A percentile compares a stretch with the other conserved stretches of the same genome.
Conservation (phyloP, 2,888 invertebrate species). For the Mythimna loreyi region DNA sequence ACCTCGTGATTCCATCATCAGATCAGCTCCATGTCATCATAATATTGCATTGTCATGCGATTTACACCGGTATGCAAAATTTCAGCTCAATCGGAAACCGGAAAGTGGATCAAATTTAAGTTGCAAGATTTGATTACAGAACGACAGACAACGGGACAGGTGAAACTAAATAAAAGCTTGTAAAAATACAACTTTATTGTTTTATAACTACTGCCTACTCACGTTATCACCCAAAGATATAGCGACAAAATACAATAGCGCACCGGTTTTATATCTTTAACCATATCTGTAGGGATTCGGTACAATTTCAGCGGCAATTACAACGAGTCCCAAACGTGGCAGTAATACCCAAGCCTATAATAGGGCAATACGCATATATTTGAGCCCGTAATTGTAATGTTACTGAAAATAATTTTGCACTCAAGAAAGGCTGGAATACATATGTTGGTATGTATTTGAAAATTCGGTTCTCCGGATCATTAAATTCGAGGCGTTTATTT, state of each 20-base stretch:
- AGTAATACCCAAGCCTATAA: conserved; percentile 16
- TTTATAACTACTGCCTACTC: background rate
- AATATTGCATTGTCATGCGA: no score
- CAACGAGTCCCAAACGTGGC: conserved; percentile 10
- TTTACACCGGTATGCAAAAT: no score
- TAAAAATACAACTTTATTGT: no score
- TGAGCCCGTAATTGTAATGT: conserved; percentile 35
- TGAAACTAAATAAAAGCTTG: no score
- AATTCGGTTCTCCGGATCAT: background rate
- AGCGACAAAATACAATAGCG: background rate
- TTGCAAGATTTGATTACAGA: no score
- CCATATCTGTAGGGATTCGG: conserved; percentile 20
- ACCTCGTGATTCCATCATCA: no score
- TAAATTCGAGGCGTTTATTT: background rate
- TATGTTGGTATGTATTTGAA: background rate
- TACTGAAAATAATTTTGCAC: conserved; percentile 17
- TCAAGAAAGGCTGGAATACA: background rate
- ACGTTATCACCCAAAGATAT: background rate
- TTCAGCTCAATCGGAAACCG: no score
- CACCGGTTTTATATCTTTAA: conserved; percentile 15
- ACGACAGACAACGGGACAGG: no score
- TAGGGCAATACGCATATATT: conserved; percentile 31
- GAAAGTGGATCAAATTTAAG: no score
- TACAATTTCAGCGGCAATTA: conserved; percentile 39
- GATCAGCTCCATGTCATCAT: no score